Base-by-base conservation (phyloP, 1,140 invertebrate genomes). In the Micrasema minimum region DNA sequence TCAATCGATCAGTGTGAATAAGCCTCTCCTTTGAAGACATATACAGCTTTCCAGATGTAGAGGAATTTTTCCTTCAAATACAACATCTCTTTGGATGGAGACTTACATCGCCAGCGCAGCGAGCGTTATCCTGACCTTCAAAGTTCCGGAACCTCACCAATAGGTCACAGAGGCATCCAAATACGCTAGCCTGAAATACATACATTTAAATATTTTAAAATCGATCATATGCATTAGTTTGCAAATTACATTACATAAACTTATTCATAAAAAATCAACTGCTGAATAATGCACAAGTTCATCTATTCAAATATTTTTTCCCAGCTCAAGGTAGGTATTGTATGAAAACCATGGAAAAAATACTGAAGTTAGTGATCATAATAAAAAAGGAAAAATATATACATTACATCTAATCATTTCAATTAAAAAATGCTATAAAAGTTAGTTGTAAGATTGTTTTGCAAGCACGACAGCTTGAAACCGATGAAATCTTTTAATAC, bases 71-170 rank as follows among this genome's bases (percentile, higher is more conserved):
- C 80, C 78, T 0, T 88, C 92, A 76, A 92, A 93, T 22, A 86
- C n/a, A 81, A 12, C 78, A 55, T 11, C 92, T 82, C 2, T n/a
- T 78, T 72, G 23, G 78, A 66, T 61, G 89, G 86, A 76, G 91
- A 85, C 0, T 89, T 86, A n/a, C 41, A 96, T 77, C 0, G 93
- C 93, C 62, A 88, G 85, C 1, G 91, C 90, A 9, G 93, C 93
- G 80, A 93, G 95, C 69, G 93, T 94, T 20, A 93, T 88, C n/a
- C n/a, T n/a, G n/a, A 7, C 90, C 88, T 81, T 90, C 90, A n/a
- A 90, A 85, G 77, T 90, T 90, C 35, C 83, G 81, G 69, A 87
- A 88, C 37, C 83, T 83, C 23, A 85, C 79, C 0, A 86, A 80
- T 31, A 89, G 70, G 2, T 83, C 78, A 11, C 79, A 81, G 0